Evolutionary conservation across 2,797 vertebrate genomes (phyloP).

Genomic region (Danio jaintianensis): DNA sequence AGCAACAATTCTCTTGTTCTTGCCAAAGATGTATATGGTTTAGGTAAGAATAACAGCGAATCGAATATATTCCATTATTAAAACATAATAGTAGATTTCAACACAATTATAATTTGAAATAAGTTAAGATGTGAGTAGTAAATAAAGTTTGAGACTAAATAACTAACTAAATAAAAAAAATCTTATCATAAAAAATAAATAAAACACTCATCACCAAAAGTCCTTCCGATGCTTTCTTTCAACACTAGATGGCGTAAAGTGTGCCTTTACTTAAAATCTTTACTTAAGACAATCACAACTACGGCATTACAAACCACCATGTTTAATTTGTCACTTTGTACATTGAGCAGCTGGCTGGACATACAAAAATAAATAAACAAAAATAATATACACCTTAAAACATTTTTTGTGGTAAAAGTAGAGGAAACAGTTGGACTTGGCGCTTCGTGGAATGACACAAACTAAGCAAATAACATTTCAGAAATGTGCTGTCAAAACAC

Average conservation of each 20-base stretch:
- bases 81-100: background rate
- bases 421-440: conserved; percentile 23
- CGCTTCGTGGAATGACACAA: conserved; percentile 53
- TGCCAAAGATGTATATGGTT: background rate
- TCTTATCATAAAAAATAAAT: too few relatives aligned
- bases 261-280: background rate
- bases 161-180: too few relatives aligned
- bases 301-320: conserved; percentile 35
- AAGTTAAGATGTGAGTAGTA: background rate
- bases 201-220: too few relatives aligned
- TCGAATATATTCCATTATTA: background rate
- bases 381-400: conserved; percentile 19
- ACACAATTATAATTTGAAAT: background rate
- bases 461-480: conserved; percentile 27
- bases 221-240: background rate
- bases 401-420: conserved; percentile 7
- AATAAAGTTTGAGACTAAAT: background rate
- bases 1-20: background rate
- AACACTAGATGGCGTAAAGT: conserved; percentile 46
- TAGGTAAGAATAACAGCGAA: background rate
- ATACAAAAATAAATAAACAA: conserved; percentile 51
- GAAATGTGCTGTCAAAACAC: conserved; percentile 29
- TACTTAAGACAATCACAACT: background rate
- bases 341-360: conserved; percentile 40
- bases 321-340: conserved; percentile 52